Evolutionary conservation across 2,888 invertebrate species (phyloP).

Genomic region (Lepeophtheirus nordmannii): DNA sequence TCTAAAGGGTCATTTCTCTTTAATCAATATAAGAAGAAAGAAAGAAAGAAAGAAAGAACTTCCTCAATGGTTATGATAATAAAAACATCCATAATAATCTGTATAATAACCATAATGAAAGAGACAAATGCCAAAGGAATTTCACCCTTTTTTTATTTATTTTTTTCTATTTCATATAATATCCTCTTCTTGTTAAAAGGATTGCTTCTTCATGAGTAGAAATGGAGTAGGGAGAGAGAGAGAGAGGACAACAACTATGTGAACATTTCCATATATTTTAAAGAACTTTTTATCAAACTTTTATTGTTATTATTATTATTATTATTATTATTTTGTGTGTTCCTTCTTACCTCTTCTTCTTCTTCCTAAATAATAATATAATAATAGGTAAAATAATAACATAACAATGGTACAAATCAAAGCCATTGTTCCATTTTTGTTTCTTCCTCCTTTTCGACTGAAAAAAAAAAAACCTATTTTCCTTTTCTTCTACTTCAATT

Average conservation of each 20-base stretch:
- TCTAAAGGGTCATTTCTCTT: too few species aligned
- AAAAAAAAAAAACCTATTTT: not conserved
- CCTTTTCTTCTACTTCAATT: not conserved
- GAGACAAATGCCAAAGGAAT: too few species aligned
- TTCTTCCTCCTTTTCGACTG: not conserved
- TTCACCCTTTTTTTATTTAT: too few species aligned
- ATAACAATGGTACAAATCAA: slow-evolving; percentile 6
- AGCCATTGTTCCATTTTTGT: not conserved
- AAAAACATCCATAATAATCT: too few species aligned
- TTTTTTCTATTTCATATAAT: too few species aligned
- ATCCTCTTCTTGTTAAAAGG: too few species aligned
- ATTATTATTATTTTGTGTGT: not conserved
- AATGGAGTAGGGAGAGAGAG: not conserved
- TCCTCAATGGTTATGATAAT: too few species aligned
- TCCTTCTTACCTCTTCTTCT: not conserved
- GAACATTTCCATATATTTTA: not conserved
- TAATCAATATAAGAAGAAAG: too few species aligned
- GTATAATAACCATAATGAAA: too few species aligned
- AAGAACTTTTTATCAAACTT: slow-evolving; percentile 5
- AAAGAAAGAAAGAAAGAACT: too few species aligned
- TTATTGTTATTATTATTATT: not conserved
- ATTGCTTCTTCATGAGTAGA: too few species aligned
- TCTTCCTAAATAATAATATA: not conserved
- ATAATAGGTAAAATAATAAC: slow-evolving; percentile 7
- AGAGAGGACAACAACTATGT: not conserved